Evolutionary conservation across 1,140 invertebrate genomes (phyloP).

Genomic region (Gerris buenoi): DNA sequence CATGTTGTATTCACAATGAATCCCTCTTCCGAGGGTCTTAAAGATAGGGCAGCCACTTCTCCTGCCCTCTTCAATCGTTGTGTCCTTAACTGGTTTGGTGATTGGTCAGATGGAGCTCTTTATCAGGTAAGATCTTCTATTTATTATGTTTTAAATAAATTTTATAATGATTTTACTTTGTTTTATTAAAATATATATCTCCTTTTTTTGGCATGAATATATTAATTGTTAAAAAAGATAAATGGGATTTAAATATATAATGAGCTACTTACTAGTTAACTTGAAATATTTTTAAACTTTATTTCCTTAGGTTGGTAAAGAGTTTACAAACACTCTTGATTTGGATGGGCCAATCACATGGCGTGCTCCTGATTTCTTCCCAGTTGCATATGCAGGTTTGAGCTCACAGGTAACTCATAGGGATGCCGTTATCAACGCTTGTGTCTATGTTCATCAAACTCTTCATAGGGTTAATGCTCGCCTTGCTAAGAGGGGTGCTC

Average conservation of each 20-base stretch:
- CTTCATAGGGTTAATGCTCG: slow-evolving; percentile 84
- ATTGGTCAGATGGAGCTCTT: slow-evolving; percentile 94
- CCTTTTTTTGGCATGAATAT: too few species aligned
- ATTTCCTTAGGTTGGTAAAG: slow-evolving; percentile 53
- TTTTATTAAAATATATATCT: too few species aligned
- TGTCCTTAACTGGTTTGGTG: slow-evolving; percentile 99
- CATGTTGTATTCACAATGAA: slow-evolving; percentile 99
- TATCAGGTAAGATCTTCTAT: slow-evolving; percentile 66
- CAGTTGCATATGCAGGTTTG: slow-evolving; percentile 62
- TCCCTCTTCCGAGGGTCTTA: slow-evolving; percentile 91
- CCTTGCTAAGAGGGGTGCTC: slow-evolving; percentile 75
- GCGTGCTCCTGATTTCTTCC: slow-evolving; percentile 74
- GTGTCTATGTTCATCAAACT: slow-evolving; percentile 96
- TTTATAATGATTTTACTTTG: too few species aligned
- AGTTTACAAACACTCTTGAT: slow-evolving; percentile 72
- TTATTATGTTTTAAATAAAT: too few species aligned
- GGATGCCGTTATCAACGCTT: slow-evolving; percentile 93
- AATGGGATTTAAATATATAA: too few species aligned
- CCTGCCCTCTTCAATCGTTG: slow-evolving; percentile 98
- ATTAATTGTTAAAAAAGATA: too few species aligned
- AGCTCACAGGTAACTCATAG: slow-evolving; percentile 63
- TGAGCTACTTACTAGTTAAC: too few species aligned
- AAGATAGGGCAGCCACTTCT: slow-evolving; percentile 94
- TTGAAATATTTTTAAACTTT: too few species aligned
- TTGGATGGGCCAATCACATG: slow-evolving; percentile 60